Evolutionary conservation across 2,888 invertebrate species (phyloP), one percentile per base, ranked within the genome.

Genomic region (Pyrgus malvae): DNA sequence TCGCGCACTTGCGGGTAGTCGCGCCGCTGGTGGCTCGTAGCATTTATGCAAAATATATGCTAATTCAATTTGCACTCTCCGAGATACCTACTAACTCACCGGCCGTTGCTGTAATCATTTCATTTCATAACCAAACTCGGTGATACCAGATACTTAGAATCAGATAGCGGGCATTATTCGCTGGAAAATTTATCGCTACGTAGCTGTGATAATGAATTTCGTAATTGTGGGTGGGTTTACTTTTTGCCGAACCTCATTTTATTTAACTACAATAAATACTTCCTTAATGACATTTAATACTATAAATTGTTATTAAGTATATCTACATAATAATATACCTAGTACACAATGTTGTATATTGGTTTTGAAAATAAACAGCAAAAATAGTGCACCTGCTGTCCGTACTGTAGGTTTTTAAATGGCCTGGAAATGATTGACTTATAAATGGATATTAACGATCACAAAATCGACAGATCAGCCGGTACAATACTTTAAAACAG

Each of bases 41-140:
- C 76, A 69, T 78, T 86, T 85, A 86, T 87, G 83, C 80, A 81
- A 85, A 86, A 73, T 70, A 71, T 70, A 80, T 80, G 74, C 72
- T 83, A 82, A 85, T 87, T 86, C 78, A 87, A 86, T 87, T 85
- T 81, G 74, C 76, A 66, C 75, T 76, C 70, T 75, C 69, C 66
- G 70, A 74, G 63, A 70, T 68, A 64, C 65, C 57, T 31, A 41
- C 50, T 50, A 38, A 27, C 45, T 53, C 45, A 46, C 53, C 38
- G 23, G 45, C 29, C 29, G 44, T 53, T 51, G 37, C 27, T 37
- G 51, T 51, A 51, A 51, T 46, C 45, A 31, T 45, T 40, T 40
- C 49, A 29, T 40, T 53, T 45, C 53, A 46, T 53, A 45, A 51
- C 44, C 51, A 51, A 53, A 44, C 35, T 44, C 42, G 42, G 50